These are phyloP conservation scores for Ganaspis sp. DNA, from an alignment of 1,140 invertebrate genomes.

Conservation along the genomic window DNA sequence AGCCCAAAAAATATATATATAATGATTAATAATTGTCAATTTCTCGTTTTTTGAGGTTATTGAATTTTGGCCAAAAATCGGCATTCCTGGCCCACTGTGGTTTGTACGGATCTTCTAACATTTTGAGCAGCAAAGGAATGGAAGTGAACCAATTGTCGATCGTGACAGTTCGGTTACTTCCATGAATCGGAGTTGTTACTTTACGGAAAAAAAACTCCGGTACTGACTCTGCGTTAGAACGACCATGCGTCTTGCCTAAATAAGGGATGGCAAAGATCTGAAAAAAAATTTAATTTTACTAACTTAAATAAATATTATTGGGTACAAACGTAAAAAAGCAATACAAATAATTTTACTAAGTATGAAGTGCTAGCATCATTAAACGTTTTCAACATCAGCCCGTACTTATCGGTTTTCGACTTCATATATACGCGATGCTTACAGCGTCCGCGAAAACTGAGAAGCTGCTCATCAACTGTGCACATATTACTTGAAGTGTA, in stretches of 20 bases:
- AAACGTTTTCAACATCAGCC: slow-evolving; percentile 33
- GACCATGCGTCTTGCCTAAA: slow-evolving; percentile 55
- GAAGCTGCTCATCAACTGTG: slow-evolving; percentile 66
- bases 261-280: slow-evolving; percentile 59
- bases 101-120: no score
- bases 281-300: slow-evolving; percentile 1
- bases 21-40: no score
- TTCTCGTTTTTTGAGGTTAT: no score
- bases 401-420: slow-evolving; percentile 54
- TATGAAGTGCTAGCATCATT: slow-evolving; percentile 45
- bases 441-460: slow-evolving; percentile 61
- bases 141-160: no score
- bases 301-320: slow-evolving; percentile 2
- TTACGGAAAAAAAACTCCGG: no score
- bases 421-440: slow-evolving; percentile 64
- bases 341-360: slow-evolving; percentile 33
- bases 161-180: no score
- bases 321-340: slow-evolving; percentile 1
- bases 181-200: no score
- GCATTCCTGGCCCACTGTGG: no score
- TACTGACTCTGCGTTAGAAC: background rate
- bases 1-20: no score
- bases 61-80: no score
- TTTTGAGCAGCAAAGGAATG: no score
- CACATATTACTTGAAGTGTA: slow-evolving; percentile 36